These are phyloP conservation scores for Holcopasites calliopsidis DNA, from an alignment of 1,140 invertebrate species.

Conservation along the genomic window DNA sequence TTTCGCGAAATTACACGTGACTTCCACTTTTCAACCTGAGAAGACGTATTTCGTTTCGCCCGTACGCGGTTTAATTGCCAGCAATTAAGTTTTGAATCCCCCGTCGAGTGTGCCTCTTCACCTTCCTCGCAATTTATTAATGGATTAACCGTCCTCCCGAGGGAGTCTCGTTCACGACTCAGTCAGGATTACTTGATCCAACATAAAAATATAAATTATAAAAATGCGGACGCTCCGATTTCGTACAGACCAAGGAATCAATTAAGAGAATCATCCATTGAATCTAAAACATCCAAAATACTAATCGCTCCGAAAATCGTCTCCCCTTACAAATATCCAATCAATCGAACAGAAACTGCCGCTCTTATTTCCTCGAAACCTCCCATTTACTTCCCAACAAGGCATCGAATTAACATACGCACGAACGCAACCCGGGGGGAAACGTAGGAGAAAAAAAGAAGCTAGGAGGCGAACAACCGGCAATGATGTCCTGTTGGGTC, in stretches of 20 bases:
- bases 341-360: neutral
- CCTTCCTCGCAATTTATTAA: slow-evolving; percentile 24
- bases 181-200: no score
- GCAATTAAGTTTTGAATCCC: slow-evolving; percentile 4
- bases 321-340: no score
- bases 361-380: neutral
- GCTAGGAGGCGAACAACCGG: no score
- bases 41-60: slow-evolving; percentile 10
- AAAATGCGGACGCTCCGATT: no score
- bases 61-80: slow-evolving; percentile 13
- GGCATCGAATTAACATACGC: neutral
- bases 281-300: no score
- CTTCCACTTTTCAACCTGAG: neutral
- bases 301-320: no score
- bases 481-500: slow-evolving; percentile 15
- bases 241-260: no score
- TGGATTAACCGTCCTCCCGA: neutral
- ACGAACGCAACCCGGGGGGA: neutral
- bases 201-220: no score
- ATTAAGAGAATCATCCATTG: no score
- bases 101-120: slow-evolving; percentile 20
- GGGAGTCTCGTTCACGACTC: no score
- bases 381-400: neutral
- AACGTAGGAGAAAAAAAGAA: neutral
- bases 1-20: neutral